A percentile compares a stretch with the other conserved stretches of the same genome.
phyloP scores from a whole-genome alignment of 2,888 invertebrate genomes.

The Frankliniella fusca region DNA sequence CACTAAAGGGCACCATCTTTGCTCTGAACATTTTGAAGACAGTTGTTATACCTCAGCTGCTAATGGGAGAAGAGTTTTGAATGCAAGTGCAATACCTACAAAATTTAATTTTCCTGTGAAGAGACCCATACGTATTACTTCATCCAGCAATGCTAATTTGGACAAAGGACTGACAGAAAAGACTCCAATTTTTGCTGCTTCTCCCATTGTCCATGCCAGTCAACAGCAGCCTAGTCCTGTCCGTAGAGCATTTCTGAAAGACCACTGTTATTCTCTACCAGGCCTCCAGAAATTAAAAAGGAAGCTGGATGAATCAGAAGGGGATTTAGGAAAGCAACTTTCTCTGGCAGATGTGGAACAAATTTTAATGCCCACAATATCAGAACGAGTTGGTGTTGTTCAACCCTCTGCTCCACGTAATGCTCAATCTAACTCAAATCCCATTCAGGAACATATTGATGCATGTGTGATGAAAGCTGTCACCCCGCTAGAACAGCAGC shows the following conservation, averaged over 20 bases:
- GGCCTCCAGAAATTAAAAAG: constrained; percentile 2
- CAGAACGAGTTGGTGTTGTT: not conserved
- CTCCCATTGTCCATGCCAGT: not conserved
- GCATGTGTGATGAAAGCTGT: constrained; percentile 18
- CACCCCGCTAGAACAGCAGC: not conserved
- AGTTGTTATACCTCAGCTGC: not conserved
- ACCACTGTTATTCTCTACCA: not conserved
- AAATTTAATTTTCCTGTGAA: not conserved
- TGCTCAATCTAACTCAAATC: not conserved
- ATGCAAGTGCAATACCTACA: not conserved
- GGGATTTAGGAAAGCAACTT: not conserved
- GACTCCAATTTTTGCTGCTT: not conserved
- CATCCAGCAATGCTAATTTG: not conserved
- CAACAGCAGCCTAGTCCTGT: not conserved
- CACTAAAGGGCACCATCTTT: not conserved
- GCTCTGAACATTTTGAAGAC: constrained; percentile 24
- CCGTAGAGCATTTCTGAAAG: not conserved
- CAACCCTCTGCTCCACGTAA: not conserved
- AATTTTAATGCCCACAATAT: not conserved
- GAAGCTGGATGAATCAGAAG: not conserved
- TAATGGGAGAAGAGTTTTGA: constrained; percentile 14
- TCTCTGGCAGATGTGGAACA: constrained; percentile 12
- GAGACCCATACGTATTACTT: not conserved
- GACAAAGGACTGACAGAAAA: not conserved
- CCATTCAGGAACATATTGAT: constrained; percentile 14